Evolutionary conservation across 2,797 vertebrate species (phyloP).

Genomic region (Eulemur albifrons): DNA sequence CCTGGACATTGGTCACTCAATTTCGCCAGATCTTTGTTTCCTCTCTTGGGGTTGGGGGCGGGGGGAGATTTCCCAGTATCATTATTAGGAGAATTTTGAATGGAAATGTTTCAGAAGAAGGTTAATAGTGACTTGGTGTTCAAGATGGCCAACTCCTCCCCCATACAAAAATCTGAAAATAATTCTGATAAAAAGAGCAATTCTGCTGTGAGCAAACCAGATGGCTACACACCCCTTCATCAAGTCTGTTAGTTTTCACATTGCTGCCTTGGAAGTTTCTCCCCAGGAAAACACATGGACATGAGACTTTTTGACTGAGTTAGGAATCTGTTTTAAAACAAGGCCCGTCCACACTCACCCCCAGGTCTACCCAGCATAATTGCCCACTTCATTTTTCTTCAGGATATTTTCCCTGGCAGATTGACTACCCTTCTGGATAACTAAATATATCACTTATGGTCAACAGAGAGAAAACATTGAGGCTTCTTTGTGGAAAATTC

Average conservation of each 20-base stretch:
- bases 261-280: slow-evolving; percentile 63
- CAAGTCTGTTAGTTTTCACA: slow-evolving; percentile 65
- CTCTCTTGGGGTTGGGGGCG: background rate
- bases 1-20: background rate
- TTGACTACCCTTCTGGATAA: slow-evolving; percentile 70
- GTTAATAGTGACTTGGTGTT: background rate
- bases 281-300: slow-evolving; percentile 69
- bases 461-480: slow-evolving; percentile 72
- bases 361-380: slow-evolving; percentile 58
- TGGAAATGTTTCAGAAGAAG: slow-evolving; percentile 36
- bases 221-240: slow-evolving; percentile 68
- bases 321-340: slow-evolving; percentile 71
- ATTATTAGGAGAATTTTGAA: slow-evolving; percentile 28
- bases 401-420: slow-evolving; percentile 72
- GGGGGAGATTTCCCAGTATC: background rate
- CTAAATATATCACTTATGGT: slow-evolving; percentile 78
- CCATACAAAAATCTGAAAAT: slow-evolving; percentile 69
- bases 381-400: slow-evolving; percentile 61
- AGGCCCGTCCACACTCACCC: slow-evolving; percentile 47
- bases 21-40: background rate
- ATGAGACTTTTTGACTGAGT: slow-evolving; percentile 58
- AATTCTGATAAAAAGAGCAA: slow-evolving; percentile 78
- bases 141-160: slow-evolving; percentile 19
- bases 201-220: slow-evolving; percentile 67
- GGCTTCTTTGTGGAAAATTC: slow-evolving; percentile 64